Conservation (phyloP, 23 tunicate genomes). For the Oikopleura vanhoeffeni region DNA sequence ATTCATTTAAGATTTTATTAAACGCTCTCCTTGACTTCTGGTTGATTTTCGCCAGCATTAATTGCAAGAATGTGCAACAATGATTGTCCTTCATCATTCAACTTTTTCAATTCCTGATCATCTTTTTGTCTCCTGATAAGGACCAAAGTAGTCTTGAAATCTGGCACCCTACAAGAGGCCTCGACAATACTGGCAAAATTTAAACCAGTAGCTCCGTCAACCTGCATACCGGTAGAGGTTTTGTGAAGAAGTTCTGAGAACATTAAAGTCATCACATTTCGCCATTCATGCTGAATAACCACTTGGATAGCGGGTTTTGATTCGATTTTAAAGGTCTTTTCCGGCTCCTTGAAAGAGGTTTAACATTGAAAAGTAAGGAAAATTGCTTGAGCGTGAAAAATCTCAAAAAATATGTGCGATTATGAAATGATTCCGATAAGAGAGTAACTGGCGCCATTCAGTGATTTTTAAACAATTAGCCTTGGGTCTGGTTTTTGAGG, state of each 20-base stretch:
- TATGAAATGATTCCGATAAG: no score
- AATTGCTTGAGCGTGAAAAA: no score
- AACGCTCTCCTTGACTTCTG: no score
- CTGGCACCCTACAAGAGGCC: not conserved
- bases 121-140: slow-evolving; percentile 70
- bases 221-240: not conserved
- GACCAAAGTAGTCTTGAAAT: slow-evolving; percentile 27
- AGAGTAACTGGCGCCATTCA: not conserved
- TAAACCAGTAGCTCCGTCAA: not conserved
- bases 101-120: slow-evolving; percentile 50
- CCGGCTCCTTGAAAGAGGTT: no score
- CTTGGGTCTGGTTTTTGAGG: no score
- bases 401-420: no score
- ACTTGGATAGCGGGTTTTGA: slow-evolving; percentile 14
- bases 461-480: no score
- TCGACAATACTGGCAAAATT: not conserved
- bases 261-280: not conserved
- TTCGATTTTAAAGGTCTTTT: not conserved
- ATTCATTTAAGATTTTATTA: no score
- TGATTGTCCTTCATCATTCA: slow-evolving; percentile 56
- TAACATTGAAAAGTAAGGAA: no score
- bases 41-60: slow-evolving; percentile 19
- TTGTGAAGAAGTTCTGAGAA: not conserved
- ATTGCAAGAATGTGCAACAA: slow-evolving; percentile 79
- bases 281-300: not conserved